Evolutionary conservation across 2,113 vertebrate genomes (phyloP), one percentile per base, ranked within the genome.

Genomic region (Stegastes partitus): DNA sequence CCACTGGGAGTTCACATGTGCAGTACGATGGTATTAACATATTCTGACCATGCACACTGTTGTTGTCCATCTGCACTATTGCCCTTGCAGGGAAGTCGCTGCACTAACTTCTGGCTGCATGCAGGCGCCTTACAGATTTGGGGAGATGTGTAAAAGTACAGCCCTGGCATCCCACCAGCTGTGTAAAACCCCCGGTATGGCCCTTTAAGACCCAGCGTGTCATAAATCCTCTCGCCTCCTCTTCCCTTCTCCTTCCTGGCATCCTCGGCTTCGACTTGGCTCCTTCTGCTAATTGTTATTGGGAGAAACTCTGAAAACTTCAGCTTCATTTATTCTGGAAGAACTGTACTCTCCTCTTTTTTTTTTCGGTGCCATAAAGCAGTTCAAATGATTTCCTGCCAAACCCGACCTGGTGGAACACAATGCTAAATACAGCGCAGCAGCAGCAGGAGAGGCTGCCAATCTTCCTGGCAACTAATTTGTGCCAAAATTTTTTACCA

Each of bases 361-460:
- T 44, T 55, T 34, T 69, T 44, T 55, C 10, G 31, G 47, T 23
- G 26, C 63, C 63, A 51, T 68, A 68, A 65, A 75, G 21, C 34
- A 54, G 34, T 21, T 61, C 12, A 42, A 79, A 69, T 58, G 44
- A 62, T 69, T 61, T 78, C 67, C n/a, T 78, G 61, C 69, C 73
- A 71, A 70, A 72, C 21, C 16, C 34, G 31, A 25, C 56, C 47
- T 55, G 42, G 25, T 47, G 58, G 79, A 70, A 64, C 37, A 26
- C 57, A 51, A 49, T 25, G 16, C 44, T 56, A 56, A 39, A 53
- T 28, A 53, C 44, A 39, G 61, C 15, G 19, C 50, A 37, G 45
- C 57, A 39, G 42, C 37, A 59, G 45, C 57, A 39, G 42, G 28
- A 59, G 2, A 50, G 34, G 21, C 56, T 71, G 28, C 57, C 62